phyloP scores from a whole-genome alignment of 2,888 invertebrate genomes.

The Drosophila stalkeri region DNA sequence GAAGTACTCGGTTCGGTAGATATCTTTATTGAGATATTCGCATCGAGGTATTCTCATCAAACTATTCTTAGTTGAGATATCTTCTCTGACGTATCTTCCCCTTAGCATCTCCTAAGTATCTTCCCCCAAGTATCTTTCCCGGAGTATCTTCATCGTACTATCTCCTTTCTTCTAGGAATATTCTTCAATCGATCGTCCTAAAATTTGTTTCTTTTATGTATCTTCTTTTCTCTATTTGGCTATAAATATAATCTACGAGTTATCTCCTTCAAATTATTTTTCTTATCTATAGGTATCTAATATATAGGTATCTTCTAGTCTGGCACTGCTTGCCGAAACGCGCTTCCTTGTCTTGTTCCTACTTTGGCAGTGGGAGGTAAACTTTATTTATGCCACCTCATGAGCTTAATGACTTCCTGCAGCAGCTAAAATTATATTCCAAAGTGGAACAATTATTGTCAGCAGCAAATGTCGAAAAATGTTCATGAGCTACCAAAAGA shows the following conservation, averaged over 20 bases:
- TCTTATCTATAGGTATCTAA: neutral
- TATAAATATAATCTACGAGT: too few species aligned
- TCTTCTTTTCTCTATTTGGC: too few species aligned
- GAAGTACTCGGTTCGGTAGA: too few species aligned
- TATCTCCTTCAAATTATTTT: too few species aligned
- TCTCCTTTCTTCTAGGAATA: neutral
- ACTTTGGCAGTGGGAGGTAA: constrained; percentile 35
- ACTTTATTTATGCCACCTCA: constrained; percentile 75
- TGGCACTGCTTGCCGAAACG: neutral
- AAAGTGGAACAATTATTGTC: constrained; percentile 59
- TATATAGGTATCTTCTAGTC: neutral
- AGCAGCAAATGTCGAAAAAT: constrained; percentile 34
- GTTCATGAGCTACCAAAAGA: neutral
- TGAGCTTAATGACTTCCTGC: constrained; percentile 80
- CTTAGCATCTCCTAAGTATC: too few species aligned
- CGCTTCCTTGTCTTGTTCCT: constrained; percentile 33
- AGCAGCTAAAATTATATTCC: constrained; percentile 42
- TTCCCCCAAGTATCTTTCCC: too few species aligned
- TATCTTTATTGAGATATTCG: neutral
- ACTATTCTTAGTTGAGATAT: neutral
- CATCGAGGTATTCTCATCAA: neutral
- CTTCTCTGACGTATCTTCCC: too few species aligned
- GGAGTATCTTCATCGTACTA: neutral
- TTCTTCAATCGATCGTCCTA: too few species aligned
- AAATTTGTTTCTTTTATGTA: too few species aligned